Conservation (phyloP, 2,888 invertebrate species). For the Chrysopilus asiliformis region DNA sequence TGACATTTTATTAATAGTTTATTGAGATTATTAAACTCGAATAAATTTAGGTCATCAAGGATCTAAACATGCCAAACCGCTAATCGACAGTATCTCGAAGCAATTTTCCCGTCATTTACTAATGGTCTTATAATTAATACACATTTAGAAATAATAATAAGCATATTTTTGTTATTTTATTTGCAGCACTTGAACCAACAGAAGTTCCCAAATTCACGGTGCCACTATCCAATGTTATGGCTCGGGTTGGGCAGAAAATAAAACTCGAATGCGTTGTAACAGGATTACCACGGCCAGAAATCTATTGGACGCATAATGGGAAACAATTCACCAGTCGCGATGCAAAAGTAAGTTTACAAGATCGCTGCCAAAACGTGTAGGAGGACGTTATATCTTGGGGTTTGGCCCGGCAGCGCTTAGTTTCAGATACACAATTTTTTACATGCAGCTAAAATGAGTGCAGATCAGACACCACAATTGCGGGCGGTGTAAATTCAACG, state of each 20-base stretch:
- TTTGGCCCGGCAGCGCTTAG: not conserved
- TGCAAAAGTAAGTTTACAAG: constrained; percentile 41
- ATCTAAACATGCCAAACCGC: too few species aligned
- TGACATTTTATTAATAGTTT: too few species aligned
- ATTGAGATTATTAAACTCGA: too few species aligned
- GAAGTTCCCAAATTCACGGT: constrained; percentile 47
- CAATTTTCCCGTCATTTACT: too few species aligned
- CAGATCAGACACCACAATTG: too few species aligned
- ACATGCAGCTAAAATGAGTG: not conserved
- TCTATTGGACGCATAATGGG: constrained; percentile 56
- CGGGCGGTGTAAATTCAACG: too few species aligned
- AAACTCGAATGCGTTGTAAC: constrained; percentile 54
- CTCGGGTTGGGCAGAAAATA: constrained; percentile 56
- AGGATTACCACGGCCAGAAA: constrained; percentile 48
- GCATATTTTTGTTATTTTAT: too few species aligned
- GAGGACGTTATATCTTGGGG: not conserved
- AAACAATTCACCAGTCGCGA: constrained; percentile 47
- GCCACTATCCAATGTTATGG: constrained; percentile 56
- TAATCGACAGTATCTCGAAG: too few species aligned
- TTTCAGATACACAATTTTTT: constrained; percentile 1
- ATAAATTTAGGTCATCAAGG: too few species aligned
- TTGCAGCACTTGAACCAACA: constrained; percentile 46
- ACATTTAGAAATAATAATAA: too few species aligned
- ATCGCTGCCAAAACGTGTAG: not conserved
- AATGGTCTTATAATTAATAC: too few species aligned